Evolutionary conservation across 2,888 invertebrate genomes (phyloP), one percentile per base, ranked within the genome.

Genomic region (Ophion ellenae): DNA sequence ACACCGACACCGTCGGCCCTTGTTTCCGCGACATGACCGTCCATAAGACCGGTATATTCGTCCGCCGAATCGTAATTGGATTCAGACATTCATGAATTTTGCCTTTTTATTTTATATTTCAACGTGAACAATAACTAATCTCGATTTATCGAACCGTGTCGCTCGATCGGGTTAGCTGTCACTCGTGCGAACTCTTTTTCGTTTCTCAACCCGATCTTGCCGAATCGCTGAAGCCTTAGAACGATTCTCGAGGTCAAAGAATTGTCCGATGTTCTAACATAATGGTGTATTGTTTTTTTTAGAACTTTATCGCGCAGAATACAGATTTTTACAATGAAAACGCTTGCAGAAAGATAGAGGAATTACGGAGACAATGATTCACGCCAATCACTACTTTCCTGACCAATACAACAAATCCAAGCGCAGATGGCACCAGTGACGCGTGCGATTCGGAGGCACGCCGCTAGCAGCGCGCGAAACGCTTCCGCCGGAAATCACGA

Each of bases 31-130:
- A 97, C 96, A 95, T 97, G 97, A 92, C 96, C 97, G 95, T 97
- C 97, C 97, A 97, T 97, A 93, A 97, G 96, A 94, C 97, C 97
- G 91, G 97, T 97, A 91, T 95, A 96, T 95, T 97, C 97, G 93
- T 96, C 96, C 91, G 95, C 95, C 93, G 95, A 95, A 91, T 96
- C 96, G 93, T 94, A 95, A 91, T 96, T 96, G 92, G 94, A 94
- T 91, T 94, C 94, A 93, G 94, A 94, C 94, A 94, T 94, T 93
- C 94, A 94, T 86, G 83, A 84, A 86, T 81, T 71, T 81, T 83
- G 57, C 70, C 81, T 59, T 70, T 76, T 86, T 69, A 10, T 69
- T 69, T 45, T 4, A 20, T 45, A 47, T 45, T 45, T 69, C 67
- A n/a, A 45, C n/a, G 67, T 40, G 45, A 69, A n/a, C 45, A 45